These are phyloP conservation scores for Ceryle rudis DNA, from an alignment of 2,797 vertebrate species.

Conservation along the genomic window DNA sequence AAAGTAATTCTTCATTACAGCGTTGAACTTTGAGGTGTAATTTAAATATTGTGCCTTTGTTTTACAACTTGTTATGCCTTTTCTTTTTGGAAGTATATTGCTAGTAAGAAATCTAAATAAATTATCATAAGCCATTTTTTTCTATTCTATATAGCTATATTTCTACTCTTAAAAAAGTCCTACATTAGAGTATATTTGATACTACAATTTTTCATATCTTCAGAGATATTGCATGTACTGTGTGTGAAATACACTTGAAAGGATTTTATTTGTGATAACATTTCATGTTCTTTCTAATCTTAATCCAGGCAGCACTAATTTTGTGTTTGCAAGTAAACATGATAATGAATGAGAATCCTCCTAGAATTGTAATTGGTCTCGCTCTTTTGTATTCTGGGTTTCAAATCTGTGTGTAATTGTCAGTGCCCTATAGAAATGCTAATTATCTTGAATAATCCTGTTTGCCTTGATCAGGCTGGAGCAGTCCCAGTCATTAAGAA, in stretches of 20 bases:
- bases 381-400: constrained; percentile 36
- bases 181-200: neutral
- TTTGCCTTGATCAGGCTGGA: constrained; percentile 32
- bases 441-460: constrained; percentile 63
- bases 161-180: neutral
- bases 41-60: neutral
- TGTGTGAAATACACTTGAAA: neutral
- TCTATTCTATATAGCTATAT: neutral
- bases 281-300: constrained; percentile 30
- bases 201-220: neutral
- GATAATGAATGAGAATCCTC: constrained; percentile 49
- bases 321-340: constrained; percentile 56
- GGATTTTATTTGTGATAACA: neutral
- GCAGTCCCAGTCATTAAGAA: neutral
- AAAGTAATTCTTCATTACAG: neutral
- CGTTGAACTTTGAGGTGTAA: neutral
- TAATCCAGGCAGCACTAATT: constrained; percentile 61
- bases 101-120: neutral
- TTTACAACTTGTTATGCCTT: neutral
- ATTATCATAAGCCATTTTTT: neutral
- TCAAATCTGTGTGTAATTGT: constrained; percentile 51
- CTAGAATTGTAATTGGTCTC: constrained; percentile 41
- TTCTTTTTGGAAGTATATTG: neutral
- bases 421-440: constrained; percentile 60
- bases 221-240: neutral